Evolutionary conservation across 2,113 vertebrate species (phyloP).

Genomic region (Bambusicola thoracicus): DNA sequence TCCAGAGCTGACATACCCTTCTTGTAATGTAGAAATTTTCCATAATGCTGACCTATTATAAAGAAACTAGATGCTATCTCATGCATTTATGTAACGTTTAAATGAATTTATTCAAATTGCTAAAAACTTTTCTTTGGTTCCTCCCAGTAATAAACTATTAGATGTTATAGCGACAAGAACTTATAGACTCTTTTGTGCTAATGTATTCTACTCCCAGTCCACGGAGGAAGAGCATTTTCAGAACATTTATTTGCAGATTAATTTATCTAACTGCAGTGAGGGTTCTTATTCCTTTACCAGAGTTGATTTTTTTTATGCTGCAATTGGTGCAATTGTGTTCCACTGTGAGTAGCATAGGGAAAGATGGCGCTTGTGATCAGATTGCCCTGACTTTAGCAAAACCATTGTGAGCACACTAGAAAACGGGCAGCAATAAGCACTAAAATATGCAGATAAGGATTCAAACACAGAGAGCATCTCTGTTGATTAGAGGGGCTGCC

Average conservation of each 20-base stretch:
- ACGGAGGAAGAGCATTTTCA: constrained; percentile 6
- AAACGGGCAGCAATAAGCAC: neutral
- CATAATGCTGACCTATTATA: constrained; percentile 21
- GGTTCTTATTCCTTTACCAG: constrained; percentile 5
- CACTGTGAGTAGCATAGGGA: neutral
- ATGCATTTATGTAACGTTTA: constrained; percentile 33
- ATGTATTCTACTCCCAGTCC: constrained; percentile 21
- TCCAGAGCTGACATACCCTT: neutral
- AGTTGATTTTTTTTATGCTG: constrained; percentile 32
- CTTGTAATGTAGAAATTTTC: constrained; percentile 9
- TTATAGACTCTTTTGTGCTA: constrained; percentile 8
- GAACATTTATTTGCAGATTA: constrained; percentile 41
- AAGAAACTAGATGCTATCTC: neutral
- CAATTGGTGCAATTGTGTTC: neutral
- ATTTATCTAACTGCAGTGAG: constrained; percentile 33
- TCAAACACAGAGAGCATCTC: neutral
- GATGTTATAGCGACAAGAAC: constrained; percentile 37
- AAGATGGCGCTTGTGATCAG: neutral
- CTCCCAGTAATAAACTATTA: constrained; percentile 24
- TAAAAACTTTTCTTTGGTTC: constrained; percentile 10
- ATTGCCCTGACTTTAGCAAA: neutral
- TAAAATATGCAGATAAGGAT: neutral
- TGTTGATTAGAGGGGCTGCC: neutral
- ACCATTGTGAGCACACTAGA: neutral
- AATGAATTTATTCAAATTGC: constrained; percentile 44